Evolutionary conservation across 2,113 vertebrate genomes (phyloP).

Genomic region (Gobius niger): DNA sequence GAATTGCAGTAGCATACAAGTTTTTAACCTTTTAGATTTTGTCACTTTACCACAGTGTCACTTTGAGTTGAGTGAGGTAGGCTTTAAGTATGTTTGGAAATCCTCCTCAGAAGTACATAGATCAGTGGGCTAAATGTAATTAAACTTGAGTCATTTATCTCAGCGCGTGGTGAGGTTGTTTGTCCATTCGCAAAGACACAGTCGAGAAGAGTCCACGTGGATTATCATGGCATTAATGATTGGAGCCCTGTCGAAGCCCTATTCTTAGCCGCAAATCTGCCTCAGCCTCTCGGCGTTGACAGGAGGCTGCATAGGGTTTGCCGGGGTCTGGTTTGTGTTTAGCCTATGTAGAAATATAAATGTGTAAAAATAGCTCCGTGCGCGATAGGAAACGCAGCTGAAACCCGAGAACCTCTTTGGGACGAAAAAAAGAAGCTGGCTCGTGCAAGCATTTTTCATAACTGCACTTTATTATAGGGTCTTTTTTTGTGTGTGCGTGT

Average conservation of each 20-base stretch:
- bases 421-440: conserved; percentile 10
- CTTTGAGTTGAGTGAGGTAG: too few species aligned
- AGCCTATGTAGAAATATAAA: conserved; percentile 31
- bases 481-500: not conserved
- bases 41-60: too few species aligned
- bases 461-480: not conserved
- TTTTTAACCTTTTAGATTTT: too few species aligned
- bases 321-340: conserved; percentile 49
- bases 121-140: not conserved
- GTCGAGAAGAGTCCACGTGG: conserved; percentile 30
- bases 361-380: conserved; percentile 28
- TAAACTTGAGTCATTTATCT: conserved; percentile 1
- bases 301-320: conserved; percentile 22
- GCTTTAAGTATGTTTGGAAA: too few species aligned
- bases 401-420: conserved; percentile 38
- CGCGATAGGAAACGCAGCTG: conserved; percentile 45
- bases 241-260: conserved; percentile 31
- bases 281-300: conserved; percentile 51
- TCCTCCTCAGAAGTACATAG: too few species aligned
- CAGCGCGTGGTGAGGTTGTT: conserved; percentile 8
- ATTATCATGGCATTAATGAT: conserved; percentile 64
- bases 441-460: conserved; percentile 13
- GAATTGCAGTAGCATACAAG: too few species aligned
- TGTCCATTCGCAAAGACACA: conserved; percentile 5
- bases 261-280: conserved; percentile 65